These are phyloP conservation scores for Mnemiopsis leidyi DNA, from an alignment of 37 sponge, comb jelly and placozoan genomes.

Conservation along the genomic window DNA sequence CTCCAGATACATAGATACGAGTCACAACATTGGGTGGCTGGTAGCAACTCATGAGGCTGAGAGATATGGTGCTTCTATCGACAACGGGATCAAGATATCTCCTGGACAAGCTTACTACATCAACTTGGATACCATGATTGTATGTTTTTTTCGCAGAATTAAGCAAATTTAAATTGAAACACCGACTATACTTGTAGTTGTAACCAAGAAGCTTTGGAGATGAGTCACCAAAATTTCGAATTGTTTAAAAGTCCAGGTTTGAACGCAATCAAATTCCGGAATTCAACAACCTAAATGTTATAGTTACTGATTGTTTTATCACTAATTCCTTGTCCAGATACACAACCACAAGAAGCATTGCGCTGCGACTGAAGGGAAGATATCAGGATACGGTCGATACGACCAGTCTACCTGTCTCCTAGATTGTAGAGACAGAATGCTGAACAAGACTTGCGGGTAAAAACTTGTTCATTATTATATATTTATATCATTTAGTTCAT, in stretches of 20 bases:
- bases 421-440: neutral
- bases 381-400: constrained; percentile 13
- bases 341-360: neutral
- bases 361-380: neutral
- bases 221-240: no score
- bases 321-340: neutral
- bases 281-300: no score
- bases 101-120: constrained; percentile 4
- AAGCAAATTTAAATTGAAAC: no score
- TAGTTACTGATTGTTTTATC: no score
- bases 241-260: no score
- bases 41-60: neutral
- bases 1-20: neutral
- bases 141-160: no score
- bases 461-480: no score
- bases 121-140: constrained; percentile 7
- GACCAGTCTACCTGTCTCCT: constrained; percentile 24
- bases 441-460: constrained; percentile 4
- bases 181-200: no score
- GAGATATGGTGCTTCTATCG: neutral
- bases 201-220: no score
- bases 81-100: constrained; percentile 1
- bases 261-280: no score
- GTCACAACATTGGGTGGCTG: neutral
- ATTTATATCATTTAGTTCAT: no score